These are phyloP conservation scores for Laupala kohalensis DNA, from an alignment of 1,140 invertebrate genomes.

Conservation along the genomic window DNA sequence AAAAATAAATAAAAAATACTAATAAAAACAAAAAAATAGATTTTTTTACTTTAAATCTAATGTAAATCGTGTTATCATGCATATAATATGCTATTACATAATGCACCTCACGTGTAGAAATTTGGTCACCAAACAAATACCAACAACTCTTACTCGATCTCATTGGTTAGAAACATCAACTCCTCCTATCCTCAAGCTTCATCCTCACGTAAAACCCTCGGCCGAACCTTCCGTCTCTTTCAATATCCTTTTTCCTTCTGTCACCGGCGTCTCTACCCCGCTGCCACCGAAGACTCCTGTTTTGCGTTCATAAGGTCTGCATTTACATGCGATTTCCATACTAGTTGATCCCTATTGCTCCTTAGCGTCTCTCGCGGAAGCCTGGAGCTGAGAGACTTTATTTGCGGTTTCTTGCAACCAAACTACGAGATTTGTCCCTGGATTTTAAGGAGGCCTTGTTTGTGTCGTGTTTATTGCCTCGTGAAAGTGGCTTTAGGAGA, in stretches of 20 bases:
- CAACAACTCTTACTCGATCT: too few species aligned
- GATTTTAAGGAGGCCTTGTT: neutral
- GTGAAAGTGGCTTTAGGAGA: neutral
- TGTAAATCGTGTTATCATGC: too few species aligned
- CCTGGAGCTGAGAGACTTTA: conserved; percentile 15
- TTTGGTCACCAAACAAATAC: too few species aligned
- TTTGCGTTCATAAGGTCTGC: conserved; percentile 20
- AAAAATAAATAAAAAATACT: too few species aligned
- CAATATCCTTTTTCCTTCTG: neutral
- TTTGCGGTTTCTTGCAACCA: conserved; percentile 20
- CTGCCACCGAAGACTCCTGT: neutral
- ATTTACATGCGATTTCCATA: conserved; percentile 40
- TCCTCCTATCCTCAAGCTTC: neutral
- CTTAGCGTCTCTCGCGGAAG: conserved; percentile 17
- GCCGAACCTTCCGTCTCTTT: neutral
- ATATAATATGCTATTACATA: too few species aligned
- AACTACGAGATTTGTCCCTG: neutral
- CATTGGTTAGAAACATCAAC: too few species aligned
- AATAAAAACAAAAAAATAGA: too few species aligned
- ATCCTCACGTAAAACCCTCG: too few species aligned
- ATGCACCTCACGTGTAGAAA: too few species aligned
- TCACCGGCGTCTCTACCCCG: neutral
- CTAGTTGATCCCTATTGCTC: conserved; percentile 40
- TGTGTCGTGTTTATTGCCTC: neutral
- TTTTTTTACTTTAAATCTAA: too few species aligned